Evolutionary conservation across 2,888 invertebrate genomes (phyloP).

Genomic region (Orthosia incerta): DNA sequence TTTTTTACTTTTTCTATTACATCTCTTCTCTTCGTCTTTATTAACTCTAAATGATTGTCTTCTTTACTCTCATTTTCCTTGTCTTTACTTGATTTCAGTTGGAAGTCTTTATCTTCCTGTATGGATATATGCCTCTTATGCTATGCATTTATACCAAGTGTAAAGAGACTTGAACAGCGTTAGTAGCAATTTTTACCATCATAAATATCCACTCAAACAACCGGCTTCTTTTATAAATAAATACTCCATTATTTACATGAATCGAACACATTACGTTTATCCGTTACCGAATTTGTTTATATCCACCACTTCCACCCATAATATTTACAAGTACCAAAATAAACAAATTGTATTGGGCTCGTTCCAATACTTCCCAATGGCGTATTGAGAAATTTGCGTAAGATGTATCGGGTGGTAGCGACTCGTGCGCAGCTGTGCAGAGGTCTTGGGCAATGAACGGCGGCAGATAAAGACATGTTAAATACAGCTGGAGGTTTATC

Average conservation of each 20-base stretch:
- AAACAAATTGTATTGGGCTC: conserved; percentile 42
- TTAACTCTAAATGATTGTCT: background rate
- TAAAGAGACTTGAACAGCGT: background rate
- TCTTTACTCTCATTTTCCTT: background rate
- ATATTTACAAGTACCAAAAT: conserved; percentile 17
- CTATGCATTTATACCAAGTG: background rate
- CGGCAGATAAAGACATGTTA: conserved; percentile 46
- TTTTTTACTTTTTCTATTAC: conserved; percentile 26
- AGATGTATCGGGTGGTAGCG: conserved; percentile 48
- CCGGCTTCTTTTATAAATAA: conserved; percentile 10
- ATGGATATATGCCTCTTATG: background rate
- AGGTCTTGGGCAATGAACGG: conserved; percentile 62
- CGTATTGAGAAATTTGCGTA: conserved; percentile 66
- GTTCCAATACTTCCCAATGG: conserved; percentile 36
- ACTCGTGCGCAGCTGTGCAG: conserved; percentile 71
- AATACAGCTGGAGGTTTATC: conserved; percentile 54
- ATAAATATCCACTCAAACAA: conserved; percentile 6
- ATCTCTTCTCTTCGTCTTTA: background rate
- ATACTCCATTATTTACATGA: conserved; percentile 30
- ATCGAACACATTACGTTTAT: conserved; percentile 35
- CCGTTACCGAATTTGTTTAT: conserved; percentile 45
- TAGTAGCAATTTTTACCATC: background rate
- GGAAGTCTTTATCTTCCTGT: background rate
- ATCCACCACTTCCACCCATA: conserved; percentile 40
- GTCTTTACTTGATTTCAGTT: background rate